Evolutionary conservation across 2,888 invertebrate genomes (phyloP).

Genomic region (Xanthorhoe spadicearia): DNA sequence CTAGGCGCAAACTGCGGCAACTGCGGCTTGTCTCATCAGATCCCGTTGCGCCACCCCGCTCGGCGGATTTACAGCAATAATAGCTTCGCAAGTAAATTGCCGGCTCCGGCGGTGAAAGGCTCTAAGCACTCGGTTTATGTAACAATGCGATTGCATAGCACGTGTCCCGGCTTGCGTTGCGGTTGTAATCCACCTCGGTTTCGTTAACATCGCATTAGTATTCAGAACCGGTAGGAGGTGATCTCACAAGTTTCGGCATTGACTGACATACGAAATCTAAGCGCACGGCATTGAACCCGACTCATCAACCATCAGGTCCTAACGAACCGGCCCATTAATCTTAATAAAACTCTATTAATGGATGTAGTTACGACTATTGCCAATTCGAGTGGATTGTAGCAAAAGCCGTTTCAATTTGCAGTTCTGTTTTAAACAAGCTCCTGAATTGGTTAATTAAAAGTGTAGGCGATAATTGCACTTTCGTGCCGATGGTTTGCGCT

Average conservation of each 20-base stretch:
- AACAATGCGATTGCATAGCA: constrained; percentile 55
- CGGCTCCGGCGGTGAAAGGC: constrained; percentile 70
- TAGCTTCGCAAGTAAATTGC: constrained; percentile 66
- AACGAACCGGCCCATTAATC: constrained; percentile 37
- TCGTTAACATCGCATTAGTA: constrained; percentile 47
- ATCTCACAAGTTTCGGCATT: constrained; percentile 50
- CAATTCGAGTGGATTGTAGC: constrained; percentile 41
- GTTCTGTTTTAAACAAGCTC: constrained; percentile 51
- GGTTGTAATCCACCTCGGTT: constrained; percentile 45
- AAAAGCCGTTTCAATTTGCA: constrained; percentile 60
- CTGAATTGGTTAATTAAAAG: constrained; percentile 57
- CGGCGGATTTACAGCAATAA: constrained; percentile 61
- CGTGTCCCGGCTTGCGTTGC: constrained; percentile 45
- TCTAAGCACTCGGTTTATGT: constrained; percentile 64
- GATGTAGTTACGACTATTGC: constrained; percentile 40
- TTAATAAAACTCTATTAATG: constrained; percentile 37
- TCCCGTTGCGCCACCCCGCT: constrained; percentile 55
- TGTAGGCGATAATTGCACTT: constrained; percentile 58
- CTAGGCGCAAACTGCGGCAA: constrained; percentile 36
- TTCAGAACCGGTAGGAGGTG: constrained; percentile 50
- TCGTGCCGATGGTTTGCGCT: constrained; percentile 45
- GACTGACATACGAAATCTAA: constrained; percentile 32
- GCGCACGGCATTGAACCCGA: constrained; percentile 35
- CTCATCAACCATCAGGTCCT: constrained; percentile 32
- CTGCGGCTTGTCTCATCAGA: constrained; percentile 42